phyloP scores from a whole-genome alignment of 2,113 vertebrate species.

The Xiphophorus maculatus region DNA sequence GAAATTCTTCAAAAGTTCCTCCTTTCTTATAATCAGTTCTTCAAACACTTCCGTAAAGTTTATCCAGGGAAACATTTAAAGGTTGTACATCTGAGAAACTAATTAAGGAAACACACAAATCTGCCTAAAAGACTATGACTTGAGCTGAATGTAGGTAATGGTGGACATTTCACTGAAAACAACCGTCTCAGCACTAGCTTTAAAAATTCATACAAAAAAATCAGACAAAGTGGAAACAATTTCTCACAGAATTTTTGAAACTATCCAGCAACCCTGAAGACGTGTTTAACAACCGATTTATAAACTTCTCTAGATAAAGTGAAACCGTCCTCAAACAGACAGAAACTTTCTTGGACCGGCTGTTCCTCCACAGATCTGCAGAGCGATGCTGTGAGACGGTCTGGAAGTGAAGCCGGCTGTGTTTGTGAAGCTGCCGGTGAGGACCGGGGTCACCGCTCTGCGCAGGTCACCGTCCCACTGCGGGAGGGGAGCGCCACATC shows the following conservation, averaged over 20 bases:
- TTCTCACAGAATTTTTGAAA: no score
- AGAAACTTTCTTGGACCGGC: conserved; percentile 9
- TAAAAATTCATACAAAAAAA: no score
- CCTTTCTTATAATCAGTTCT: not conserved
- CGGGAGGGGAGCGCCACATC: not conserved
- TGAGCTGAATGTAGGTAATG: no score
- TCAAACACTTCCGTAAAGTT: not conserved
- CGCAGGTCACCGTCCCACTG: conserved; percentile 35
- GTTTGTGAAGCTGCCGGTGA: conserved; percentile 40
- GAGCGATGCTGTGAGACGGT: not conserved
- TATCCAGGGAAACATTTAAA: no score
- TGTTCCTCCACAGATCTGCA: conserved; percentile 15
- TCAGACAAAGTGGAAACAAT: no score
- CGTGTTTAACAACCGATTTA: not conserved
- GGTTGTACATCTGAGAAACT: no score
- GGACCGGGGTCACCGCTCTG: not conserved
- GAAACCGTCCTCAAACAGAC: not conserved
- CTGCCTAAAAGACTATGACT: no score
- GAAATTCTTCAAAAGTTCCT: not conserved
- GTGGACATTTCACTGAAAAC: no score
- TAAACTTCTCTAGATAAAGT: not conserved
- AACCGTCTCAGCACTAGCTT: no score
- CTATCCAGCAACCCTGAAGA: not conserved
- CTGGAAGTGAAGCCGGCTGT: conserved; percentile 14
- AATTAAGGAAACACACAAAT: no score